Conservation (phyloP, 2,888 invertebrate genomes). For the Rhorus exstirpatorius region DNA sequence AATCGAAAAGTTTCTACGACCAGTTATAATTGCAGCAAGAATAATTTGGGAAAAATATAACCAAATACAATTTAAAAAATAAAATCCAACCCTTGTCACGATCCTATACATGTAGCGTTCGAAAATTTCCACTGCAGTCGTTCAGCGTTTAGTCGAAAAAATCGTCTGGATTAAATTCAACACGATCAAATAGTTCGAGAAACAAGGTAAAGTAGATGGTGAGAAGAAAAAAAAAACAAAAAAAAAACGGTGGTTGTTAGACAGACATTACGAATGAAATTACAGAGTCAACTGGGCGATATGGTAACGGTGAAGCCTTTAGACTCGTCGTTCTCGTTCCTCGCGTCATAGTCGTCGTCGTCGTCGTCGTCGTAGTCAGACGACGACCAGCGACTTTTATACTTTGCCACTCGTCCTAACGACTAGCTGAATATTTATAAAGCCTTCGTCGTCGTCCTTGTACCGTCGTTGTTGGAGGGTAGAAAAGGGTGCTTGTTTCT, state of each 20-base stretch:
- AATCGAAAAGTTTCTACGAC: too few species aligned
- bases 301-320: slow-evolving; percentile 67
- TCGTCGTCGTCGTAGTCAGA: slow-evolving; percentile 70
- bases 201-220: slow-evolving; percentile 36
- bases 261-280: slow-evolving; percentile 78
- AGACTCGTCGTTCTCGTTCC: slow-evolving; percentile 70
- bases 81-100: too few species aligned
- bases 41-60: too few species aligned
- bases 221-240: too few species aligned
- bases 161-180: background rate
- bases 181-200: slow-evolving; percentile 2
- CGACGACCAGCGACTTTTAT: slow-evolving; percentile 76
- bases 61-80: too few species aligned
- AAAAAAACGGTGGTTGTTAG: slow-evolving; percentile 65
- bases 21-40: too few species aligned
- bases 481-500: slow-evolving; percentile 49
- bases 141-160: slow-evolving; percentile 35
- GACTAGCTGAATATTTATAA: slow-evolving; percentile 85
- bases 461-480: too few species aligned
- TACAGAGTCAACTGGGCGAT: slow-evolving; percentile 76
- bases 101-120: too few species aligned
- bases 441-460: slow-evolving; percentile 76
- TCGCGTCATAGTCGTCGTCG: slow-evolving; percentile 26
- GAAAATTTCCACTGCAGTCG: too few species aligned
- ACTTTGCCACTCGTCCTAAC: slow-evolving; percentile 77